Evolutionary conservation across 1,140 invertebrate genomes (phyloP).

Genomic region (Neodiprion fabricii): DNA sequence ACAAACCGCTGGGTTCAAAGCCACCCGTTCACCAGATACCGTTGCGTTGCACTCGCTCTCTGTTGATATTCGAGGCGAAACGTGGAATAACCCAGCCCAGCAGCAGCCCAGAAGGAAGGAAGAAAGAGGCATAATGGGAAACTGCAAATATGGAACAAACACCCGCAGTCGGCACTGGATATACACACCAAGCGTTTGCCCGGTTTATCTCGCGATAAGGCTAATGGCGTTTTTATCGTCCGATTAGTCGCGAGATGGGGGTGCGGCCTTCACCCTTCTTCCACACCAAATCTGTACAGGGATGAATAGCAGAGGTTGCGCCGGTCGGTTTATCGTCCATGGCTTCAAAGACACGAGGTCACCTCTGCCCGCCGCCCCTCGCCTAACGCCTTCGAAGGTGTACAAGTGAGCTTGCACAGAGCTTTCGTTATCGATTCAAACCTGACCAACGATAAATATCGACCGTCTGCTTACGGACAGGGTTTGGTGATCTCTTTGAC

Average conservation of each 20-base stretch:
- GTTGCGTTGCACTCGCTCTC: background rate
- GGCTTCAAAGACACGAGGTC: background rate
- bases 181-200: background rate
- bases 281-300: background rate
- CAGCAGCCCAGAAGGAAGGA: background rate
- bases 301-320: background rate
- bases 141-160: background rate
- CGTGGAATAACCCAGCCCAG: background rate
- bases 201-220: conserved; percentile 1
- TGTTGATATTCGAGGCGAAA: background rate
- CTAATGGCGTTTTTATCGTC: conserved; percentile 1
- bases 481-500: too few species aligned
- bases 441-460: too few species aligned
- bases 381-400: background rate
- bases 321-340: background rate
- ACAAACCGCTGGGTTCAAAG: background rate
- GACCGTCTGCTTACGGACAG: too few species aligned
- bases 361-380: background rate
- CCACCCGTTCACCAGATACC: background rate
- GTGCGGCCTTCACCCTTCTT: background rate
- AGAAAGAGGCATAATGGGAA: too few species aligned
- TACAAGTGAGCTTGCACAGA: background rate
- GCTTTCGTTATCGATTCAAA: background rate
- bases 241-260: background rate
- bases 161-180: background rate